Percentiles rank a stretch among this genome's conserved stretches.
Evolutionary conservation across 2,797 vertebrate genomes (phyloP).

Genomic region (Mus minutoides): DNA sequence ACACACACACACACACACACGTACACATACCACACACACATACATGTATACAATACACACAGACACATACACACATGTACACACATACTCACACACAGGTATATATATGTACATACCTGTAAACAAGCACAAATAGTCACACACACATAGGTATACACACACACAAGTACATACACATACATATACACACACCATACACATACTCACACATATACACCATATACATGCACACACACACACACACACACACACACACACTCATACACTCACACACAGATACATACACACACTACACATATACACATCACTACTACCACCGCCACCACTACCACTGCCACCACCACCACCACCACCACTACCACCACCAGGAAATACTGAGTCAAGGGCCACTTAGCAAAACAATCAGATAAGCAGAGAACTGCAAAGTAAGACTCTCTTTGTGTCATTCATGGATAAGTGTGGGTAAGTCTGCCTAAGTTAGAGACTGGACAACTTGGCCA

Average conservation of each 20-base stretch:
- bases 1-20: not conserved
- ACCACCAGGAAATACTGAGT: not conserved
- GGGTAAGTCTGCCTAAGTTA: not conserved
- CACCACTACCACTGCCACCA: no score
- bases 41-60: not conserved
- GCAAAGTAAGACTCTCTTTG: not conserved
- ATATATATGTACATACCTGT: no score
- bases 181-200: not conserved
- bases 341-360: no score
- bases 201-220: not conserved
- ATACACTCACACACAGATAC: not conserved
- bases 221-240: accelerated
- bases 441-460: no score
- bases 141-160: not conserved
- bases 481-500: not conserved
- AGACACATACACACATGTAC: not conserved
- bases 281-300: not conserved
- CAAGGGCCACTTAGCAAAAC: not conserved
- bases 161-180: not conserved
- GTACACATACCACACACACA: not conserved
- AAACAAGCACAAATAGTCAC: no score
- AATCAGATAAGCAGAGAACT: not conserved
- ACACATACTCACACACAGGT: not conserved
- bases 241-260: not conserved
- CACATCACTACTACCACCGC: no score